Conservation (phyloP, 2,113 vertebrate genomes). For the Laticauda colubrina region DNA sequence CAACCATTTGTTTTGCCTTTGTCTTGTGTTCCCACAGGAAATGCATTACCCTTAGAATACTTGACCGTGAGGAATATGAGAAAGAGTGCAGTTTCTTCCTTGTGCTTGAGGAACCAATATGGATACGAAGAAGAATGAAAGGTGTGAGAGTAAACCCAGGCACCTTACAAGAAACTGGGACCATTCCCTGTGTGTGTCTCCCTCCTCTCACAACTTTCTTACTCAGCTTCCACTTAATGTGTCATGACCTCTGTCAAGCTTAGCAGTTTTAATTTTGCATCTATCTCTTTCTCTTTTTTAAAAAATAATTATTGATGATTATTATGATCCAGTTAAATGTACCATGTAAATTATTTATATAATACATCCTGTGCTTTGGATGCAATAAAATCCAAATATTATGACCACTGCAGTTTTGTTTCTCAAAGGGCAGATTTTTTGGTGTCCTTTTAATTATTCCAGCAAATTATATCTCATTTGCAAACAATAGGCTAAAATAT, state of each 20-base stretch:
- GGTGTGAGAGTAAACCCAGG: slow-evolving; percentile 89
- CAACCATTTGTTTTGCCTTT: slow-evolving; percentile 86
- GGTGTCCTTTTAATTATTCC: not conserved
- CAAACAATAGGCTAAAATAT: not conserved
- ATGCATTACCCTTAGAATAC: slow-evolving; percentile 86
- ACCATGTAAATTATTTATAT: not conserved
- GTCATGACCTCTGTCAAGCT: slow-evolving; percentile 68
- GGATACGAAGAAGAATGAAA: slow-evolving; percentile 91
- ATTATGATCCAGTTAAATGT: not conserved
- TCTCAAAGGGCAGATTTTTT: not conserved
- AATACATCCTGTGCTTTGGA: not conserved
- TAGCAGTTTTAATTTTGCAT: slow-evolving; percentile 61
- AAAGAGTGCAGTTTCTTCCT: slow-evolving; percentile 93
- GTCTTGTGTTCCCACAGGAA: slow-evolving; percentile 96
- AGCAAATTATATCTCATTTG: not conserved
- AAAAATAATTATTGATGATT: fast-evolving
- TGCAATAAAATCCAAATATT: not conserved
- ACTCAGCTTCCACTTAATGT: slow-evolving; percentile 71
- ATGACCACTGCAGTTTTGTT: not conserved
- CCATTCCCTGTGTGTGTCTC: slow-evolving; percentile 73
- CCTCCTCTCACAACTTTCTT: slow-evolving; percentile 78
- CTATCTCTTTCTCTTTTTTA: slow-evolving; percentile 55
- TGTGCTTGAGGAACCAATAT: slow-evolving; percentile 89
- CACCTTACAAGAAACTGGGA: slow-evolving; percentile 73
- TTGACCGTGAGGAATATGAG: slow-evolving; percentile 93